Conservation (phyloP, 1,140 invertebrate genomes). For the Anagrus nilaparvatae region DNA sequence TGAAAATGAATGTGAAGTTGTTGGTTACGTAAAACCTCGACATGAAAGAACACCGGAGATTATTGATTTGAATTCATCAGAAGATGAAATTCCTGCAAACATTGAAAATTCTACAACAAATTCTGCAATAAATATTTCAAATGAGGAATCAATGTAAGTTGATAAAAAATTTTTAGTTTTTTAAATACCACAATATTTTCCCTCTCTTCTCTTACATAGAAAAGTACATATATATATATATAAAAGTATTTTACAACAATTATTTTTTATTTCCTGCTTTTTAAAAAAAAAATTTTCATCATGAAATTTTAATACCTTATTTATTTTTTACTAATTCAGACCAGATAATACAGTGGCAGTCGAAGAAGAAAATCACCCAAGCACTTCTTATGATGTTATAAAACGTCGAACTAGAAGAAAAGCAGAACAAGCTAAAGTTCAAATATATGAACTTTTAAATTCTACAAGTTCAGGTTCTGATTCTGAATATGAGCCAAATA, state of each 20-base stretch:
- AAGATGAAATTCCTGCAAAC: slow-evolving; percentile 21
- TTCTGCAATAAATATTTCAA: slow-evolving; percentile 2
- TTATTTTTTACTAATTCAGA: slow-evolving; percentile 5
- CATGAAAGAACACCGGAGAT: slow-evolving; percentile 45
- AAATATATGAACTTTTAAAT: too few species aligned
- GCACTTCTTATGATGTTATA: slow-evolving; percentile 11
- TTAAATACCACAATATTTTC: too few species aligned
- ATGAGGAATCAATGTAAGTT: background rate
- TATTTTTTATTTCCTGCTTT: too few species aligned
- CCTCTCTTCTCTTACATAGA: too few species aligned
- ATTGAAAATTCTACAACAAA: background rate
- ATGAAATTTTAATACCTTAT: background rate
- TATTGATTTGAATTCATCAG: slow-evolving; percentile 40
- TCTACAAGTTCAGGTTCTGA: too few species aligned
- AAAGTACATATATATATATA: too few species aligned
- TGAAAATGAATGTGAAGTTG: slow-evolving; percentile 33
- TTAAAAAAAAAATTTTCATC: background rate
- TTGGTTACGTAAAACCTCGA: slow-evolving; percentile 44
- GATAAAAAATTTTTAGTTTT: too few species aligned
- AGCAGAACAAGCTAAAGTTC: too few species aligned
- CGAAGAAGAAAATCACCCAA: slow-evolving; percentile 12
- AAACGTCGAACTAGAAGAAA: too few species aligned
- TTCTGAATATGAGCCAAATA: too few species aligned
- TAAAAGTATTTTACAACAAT: too few species aligned
- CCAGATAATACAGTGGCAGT: background rate